Evolutionary conservation across 2,113 vertebrate species (phyloP), one percentile per base, ranked within the genome.

Genomic region (Manacus vitellinus): DNA sequence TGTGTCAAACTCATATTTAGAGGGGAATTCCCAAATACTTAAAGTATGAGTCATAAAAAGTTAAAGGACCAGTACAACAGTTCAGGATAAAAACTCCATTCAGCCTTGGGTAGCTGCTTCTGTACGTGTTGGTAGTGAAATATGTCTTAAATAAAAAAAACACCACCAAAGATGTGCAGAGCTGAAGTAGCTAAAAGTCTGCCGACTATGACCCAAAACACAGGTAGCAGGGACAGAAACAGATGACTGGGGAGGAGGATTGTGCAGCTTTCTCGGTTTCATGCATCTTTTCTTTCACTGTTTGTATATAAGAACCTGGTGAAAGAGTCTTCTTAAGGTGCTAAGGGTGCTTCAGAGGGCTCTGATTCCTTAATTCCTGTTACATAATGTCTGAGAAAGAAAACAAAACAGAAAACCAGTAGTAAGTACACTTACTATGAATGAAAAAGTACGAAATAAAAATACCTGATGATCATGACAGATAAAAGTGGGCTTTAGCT

Each of bases 21-120:
- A 97, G 94, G 96, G 96, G 97, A 95, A 96, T 97, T 97, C 96
- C 95, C 93, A 93, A 95, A 92, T 91, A 95, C 94, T 88, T 95
- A 37, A 97, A 71, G 39, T 88, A 92, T 96, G 96, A 97, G 85
- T 96, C 93, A 96, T 85, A 93, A 95, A 94, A 95, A 94, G 91
- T 94, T 95, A 94, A 95, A 91, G 92, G 66, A 96, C 93, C 78
- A 87, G 79, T 68, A 35, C 73, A 93, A 65, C 82, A 82, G 73
- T n/a, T 86, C n/a, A 72, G 71, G 43, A 95, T 67, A 94, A 95
- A 94, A 96, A 70, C 82, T 91, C 52, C 10, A 2, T 86, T 93
- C 78, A 85, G 78, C 76, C 55, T 86, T 77, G 65, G 41, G 66
- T 79, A 80, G 58, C 74, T 92, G 35, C 71, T 81, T 92, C 82